Evolutionary conservation across 2,888 invertebrate species (phyloP).

Genomic region (Trichopria drosophilae): DNA sequence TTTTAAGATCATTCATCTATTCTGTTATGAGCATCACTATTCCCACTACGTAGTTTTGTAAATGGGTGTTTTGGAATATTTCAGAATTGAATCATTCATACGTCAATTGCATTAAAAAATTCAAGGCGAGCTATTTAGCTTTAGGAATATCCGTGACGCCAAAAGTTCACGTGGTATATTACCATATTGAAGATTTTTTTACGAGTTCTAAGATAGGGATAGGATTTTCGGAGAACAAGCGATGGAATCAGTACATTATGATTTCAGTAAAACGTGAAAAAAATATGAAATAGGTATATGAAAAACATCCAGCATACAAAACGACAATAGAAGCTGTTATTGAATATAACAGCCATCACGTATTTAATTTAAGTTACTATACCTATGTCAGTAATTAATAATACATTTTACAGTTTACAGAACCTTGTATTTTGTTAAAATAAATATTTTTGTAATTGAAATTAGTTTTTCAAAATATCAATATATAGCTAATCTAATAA

Average conservation of each 20-base stretch:
- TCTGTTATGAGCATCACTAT: too few species aligned
- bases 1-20: too few species aligned
- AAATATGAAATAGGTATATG: neutral
- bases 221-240: neutral
- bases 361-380: neutral
- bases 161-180: neutral
- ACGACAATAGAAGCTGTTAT: neutral
- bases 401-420: too few species aligned
- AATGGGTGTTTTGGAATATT: too few species aligned
- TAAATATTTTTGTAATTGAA: too few species aligned
- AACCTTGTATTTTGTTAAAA: too few species aligned
- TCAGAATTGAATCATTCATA: neutral
- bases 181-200: conserved; percentile 1
- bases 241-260: conserved; percentile 2
- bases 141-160: conserved; percentile 3
- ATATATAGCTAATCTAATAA: too few species aligned
- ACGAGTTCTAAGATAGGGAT: neutral
- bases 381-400: neutral
- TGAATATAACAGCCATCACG: conserved; percentile 7
- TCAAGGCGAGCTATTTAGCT: conserved; percentile 1
- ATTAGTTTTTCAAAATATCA: too few species aligned
- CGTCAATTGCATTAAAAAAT: conserved; percentile 2
- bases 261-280: neutral
- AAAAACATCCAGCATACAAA: conserved; percentile 1
- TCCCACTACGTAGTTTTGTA: too few species aligned